Conservation (phyloP, 1,140 invertebrate genomes). For the Drosophila kepulauana region DNA sequence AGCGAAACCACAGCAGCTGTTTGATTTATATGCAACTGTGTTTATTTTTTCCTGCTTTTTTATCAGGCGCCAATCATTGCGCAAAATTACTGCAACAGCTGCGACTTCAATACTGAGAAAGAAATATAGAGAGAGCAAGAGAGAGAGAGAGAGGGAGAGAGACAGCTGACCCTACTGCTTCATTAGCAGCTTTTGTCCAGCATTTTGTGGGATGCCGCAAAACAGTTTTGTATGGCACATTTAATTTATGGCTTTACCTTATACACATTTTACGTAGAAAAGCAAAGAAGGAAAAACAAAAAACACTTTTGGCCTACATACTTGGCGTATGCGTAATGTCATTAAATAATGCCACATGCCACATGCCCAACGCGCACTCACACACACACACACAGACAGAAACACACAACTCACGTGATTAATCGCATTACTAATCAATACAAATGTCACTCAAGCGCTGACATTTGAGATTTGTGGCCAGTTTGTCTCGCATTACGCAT, state of each 20-base stretch:
- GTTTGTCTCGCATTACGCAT: conserved; percentile 69
- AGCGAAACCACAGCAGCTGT: conserved; percentile 41
- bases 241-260: conserved; percentile 54
- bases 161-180: conserved; percentile 25
- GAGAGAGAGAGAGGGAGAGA: not conserved
- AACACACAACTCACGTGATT: conserved; percentile 60
- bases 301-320: conserved; percentile 52
- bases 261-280: conserved; percentile 4
- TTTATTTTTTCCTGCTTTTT: not conserved
- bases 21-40: conserved; percentile 48
- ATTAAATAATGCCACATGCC: conserved; percentile 65
- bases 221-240: conserved; percentile 30
- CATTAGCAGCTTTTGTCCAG: conserved; percentile 38
- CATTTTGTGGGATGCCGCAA: conserved; percentile 32
- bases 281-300: not conserved
- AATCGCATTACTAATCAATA: conserved; percentile 82
- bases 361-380: conserved; percentile 29
- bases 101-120: conserved; percentile 11
- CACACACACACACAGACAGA: not conserved
- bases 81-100: conserved; percentile 48
- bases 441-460: conserved; percentile 75
- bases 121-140: too few relatives aligned
- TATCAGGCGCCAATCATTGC: conserved; percentile 37
- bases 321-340: conserved; percentile 61
- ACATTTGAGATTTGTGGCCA: conserved; percentile 81